These are phyloP conservation scores for Microcebus jonahi DNA, from an alignment of 2,113 vertebrate species.

Conservation along the genomic window DNA sequence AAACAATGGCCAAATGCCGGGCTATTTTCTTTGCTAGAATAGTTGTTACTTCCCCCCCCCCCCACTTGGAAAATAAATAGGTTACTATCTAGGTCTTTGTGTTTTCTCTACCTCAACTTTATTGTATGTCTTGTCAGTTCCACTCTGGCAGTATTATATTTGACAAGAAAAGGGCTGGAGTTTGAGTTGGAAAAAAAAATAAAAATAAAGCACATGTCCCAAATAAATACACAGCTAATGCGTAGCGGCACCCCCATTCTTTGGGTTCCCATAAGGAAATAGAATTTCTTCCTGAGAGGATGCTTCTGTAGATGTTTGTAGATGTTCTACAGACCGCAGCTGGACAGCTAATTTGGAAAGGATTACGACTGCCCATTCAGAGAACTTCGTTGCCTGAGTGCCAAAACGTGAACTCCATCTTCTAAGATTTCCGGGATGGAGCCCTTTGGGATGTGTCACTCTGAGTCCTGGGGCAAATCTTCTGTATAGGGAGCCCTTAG, in stretches of 20 bases:
- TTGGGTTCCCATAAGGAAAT: neutral
- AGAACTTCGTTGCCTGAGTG: neutral
- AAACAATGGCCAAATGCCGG: constrained; percentile 65
- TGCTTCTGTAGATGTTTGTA: constrained; percentile 33
- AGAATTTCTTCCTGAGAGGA: neutral
- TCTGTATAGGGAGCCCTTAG: neutral
- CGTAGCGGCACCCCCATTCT: neutral
- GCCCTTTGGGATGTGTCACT: neutral
- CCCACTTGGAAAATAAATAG: constrained; percentile 76
- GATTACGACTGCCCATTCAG: neutral
- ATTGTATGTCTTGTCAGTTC: constrained; percentile 69
- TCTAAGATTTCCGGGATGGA: neutral
- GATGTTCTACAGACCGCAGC: neutral
- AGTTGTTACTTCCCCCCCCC: constrained; percentile 62
- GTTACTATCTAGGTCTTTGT: constrained; percentile 73
- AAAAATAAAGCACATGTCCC: constrained; percentile 18
- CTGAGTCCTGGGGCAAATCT: too few species aligned
- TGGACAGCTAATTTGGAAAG: neutral
- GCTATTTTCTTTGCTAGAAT: constrained; percentile 78
- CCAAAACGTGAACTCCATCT: neutral
- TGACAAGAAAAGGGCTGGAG: constrained; percentile 64
- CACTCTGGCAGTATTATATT: constrained; percentile 60
- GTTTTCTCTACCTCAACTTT: constrained; percentile 69
- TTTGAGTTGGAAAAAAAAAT: constrained; percentile 56
- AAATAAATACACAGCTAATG: constrained; percentile 56